Evolutionary conservation across 2,113 vertebrate species (phyloP).

Genomic region (Notarius quadriscutis): DNA sequence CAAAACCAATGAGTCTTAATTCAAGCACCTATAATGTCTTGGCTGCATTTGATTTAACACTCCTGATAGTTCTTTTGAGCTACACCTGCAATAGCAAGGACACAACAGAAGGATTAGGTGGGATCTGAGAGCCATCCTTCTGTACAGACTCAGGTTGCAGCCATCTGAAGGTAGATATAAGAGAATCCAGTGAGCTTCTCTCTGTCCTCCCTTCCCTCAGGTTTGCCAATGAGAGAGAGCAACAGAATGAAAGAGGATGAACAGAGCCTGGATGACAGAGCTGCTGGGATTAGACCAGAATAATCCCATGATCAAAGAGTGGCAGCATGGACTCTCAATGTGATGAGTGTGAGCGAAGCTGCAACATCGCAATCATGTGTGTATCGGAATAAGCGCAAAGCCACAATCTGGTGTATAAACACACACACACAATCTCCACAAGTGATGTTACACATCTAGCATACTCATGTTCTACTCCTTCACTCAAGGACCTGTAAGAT

Average conservation of each 20-base stretch:
- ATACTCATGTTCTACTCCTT: constrained; percentile 7
- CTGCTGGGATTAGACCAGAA: constrained; percentile 55
- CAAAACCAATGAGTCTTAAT: not conserved
- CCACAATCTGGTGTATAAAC: not conserved
- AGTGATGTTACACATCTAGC: constrained; percentile 12
- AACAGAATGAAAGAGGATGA: constrained; percentile 54
- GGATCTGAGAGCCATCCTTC: constrained; percentile 51
- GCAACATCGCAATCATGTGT: not conserved
- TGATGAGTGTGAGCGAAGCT: not conserved
- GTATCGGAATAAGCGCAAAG: not conserved
- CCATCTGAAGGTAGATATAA: constrained; percentile 62
- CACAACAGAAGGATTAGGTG: constrained; percentile 50
- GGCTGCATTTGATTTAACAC: not conserved
- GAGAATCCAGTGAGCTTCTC: constrained; percentile 52
- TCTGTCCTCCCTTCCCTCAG: constrained; percentile 60
- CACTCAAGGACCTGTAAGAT: constrained; percentile 9
- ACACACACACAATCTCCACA: not conserved
- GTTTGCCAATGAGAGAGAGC: constrained; percentile 52
- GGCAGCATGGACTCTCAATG: not conserved
- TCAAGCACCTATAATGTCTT: not conserved
- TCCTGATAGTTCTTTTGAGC: constrained; percentile 3
- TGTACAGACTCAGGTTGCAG: constrained; percentile 60
- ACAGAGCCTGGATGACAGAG: constrained; percentile 49
- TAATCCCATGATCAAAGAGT: constrained; percentile 56
- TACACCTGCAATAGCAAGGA: constrained; percentile 41